Base-by-base conservation (phyloP, 2,797 vertebrate species). In the Glyptemys insculpta region DNA sequence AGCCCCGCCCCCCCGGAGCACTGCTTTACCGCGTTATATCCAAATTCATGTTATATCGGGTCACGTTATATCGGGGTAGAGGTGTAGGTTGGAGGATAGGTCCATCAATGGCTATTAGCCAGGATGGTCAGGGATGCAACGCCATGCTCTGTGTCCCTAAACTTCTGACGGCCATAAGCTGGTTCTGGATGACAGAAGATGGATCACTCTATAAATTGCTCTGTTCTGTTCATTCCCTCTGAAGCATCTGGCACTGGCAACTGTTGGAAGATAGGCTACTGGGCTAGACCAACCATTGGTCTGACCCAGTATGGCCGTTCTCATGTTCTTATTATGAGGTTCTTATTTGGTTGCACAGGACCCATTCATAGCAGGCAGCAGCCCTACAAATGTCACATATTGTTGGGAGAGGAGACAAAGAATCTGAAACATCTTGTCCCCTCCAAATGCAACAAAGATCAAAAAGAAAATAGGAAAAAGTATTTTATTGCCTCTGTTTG, bases 401-500 rank as follows among this genome's bases (percentile, higher is more conserved):
- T 25, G 79, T 83, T 88, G 83, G 57, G 65, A 92, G 87, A 25
- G 34, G 50, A 79, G 86, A 31, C 15, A 89, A 94, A n/a, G 3
- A 3, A 79, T 81, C 54, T 94, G 88, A 90, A 87, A 59, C 81
- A 94, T 91, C 93, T 91, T 0, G 5, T 68, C 94, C 91, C 90
- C 90, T 94, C 90, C 91, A 87, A 90, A 95, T 96, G 94, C 85
- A 85, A 72, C 80, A 41, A 90, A 96, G 68, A 80, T 57, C 96
- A 90, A 95, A 88, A 94, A 87, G 93, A 91, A 94, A 90, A 93
- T 56, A 68, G 89, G 81, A 86, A 52, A 93, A 85, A 95, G 92
- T 84, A 86, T 90, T 94, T 93, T 89, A 96, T 93, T 95, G 79
- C 90, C 79, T 95, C 92, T 94, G 95, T 96, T 93, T 96, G 95